These are phyloP conservation scores for Arctocebus calabarensis DNA, from an alignment of 2,797 vertebrate genomes.

Conservation along the genomic window DNA sequence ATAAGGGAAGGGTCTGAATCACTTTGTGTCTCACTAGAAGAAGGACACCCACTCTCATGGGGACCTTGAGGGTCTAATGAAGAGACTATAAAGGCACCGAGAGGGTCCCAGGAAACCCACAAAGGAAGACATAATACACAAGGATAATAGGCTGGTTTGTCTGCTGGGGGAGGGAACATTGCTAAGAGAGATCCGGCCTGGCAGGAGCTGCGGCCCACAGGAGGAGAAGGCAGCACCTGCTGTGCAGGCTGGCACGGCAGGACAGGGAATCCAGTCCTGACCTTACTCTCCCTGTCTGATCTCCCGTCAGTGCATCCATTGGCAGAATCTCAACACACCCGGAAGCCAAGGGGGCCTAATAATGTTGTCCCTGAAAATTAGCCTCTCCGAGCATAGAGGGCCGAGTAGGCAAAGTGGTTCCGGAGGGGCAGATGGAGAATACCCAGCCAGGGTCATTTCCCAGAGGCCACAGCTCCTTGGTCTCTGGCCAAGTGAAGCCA, in stretches of 20 bases:
- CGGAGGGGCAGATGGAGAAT: slow-evolving; percentile 1
- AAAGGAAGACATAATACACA: not conserved
- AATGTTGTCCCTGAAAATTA: not conserved
- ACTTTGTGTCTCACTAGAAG: not conserved
- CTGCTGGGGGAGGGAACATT: not conserved
- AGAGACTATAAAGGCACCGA: not conserved
- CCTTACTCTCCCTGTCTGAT: not conserved
- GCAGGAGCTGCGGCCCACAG: no score
- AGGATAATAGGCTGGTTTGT: not conserved
- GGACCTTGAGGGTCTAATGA: not conserved
- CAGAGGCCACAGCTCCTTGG: slow-evolving; percentile 60
- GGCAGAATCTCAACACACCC: not conserved
- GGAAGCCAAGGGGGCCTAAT: not conserved
- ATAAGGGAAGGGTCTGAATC: not conserved
- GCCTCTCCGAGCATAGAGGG: not conserved
- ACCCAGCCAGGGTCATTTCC: slow-evolving; percentile 57
- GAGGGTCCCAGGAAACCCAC: not conserved
- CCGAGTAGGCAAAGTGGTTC: not conserved
- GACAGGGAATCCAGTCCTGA: not conserved
- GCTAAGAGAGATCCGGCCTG: not conserved
- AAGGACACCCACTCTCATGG: not conserved
- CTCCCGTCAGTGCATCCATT: not conserved
- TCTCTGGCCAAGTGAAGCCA: slow-evolving; percentile 65
- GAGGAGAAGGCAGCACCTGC: not conserved
- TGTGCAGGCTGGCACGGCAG: not conserved